These are phyloP conservation scores for Argya squamiceps DNA, from an alignment of 2,797 vertebrate genomes.

Conservation along the genomic window DNA sequence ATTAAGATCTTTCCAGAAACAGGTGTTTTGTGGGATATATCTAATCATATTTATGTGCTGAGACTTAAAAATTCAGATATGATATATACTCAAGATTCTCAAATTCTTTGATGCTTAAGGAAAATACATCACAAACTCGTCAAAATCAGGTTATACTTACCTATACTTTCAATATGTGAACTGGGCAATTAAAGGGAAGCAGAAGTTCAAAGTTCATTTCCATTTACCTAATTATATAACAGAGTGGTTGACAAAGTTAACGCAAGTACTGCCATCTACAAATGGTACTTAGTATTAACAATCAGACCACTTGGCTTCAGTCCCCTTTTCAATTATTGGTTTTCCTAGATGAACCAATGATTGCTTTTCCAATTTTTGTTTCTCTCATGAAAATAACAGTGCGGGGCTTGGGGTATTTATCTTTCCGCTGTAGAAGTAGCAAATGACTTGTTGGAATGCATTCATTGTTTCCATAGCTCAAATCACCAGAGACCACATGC, in stretches of 20 bases:
- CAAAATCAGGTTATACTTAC: not conserved
- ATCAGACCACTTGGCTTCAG: not conserved
- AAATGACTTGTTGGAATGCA: not conserved
- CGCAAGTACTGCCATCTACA: not conserved
- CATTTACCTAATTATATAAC: not conserved
- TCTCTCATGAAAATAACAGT: not conserved
- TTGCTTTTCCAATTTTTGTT: not conserved
- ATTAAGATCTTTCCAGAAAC: not conserved
- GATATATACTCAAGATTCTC: not conserved
- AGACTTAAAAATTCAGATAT: not conserved
- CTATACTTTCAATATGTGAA: not conserved
- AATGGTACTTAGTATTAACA: not conserved
- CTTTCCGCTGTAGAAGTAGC: not conserved
- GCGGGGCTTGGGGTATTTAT: not conserved
- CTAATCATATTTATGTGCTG: not conserved
- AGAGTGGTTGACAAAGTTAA: not conserved
- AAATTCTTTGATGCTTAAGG: not conserved
- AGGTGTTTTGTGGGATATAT: not conserved
- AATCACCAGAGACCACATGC: not conserved
- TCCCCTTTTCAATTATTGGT: not conserved
- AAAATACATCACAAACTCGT: not conserved
- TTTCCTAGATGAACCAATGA: not conserved
- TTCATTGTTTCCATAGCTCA: not conserved
- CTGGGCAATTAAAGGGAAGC: not conserved
- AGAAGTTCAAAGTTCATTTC: not conserved